Conservation (phyloP, 1,140 invertebrate genomes). For the Danaus plexippus region DNA sequence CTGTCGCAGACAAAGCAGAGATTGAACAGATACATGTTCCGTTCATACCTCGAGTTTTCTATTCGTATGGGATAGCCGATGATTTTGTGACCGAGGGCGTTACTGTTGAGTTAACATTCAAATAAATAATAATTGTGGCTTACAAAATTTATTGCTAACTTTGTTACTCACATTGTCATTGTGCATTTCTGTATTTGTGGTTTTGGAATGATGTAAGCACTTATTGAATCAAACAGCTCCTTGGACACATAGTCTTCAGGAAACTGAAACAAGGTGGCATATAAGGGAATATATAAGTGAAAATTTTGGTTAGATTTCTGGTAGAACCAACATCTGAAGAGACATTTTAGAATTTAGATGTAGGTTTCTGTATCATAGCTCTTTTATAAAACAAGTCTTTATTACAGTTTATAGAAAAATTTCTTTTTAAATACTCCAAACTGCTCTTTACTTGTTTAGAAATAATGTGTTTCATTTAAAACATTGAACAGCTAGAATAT, state of each 20-base stretch:
- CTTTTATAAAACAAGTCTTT: too few species aligned
- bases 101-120: slow-evolving; percentile 67
- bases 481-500: too few species aligned
- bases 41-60: slow-evolving; percentile 89
- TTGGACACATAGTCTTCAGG: slow-evolving; percentile 93
- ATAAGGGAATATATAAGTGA: background rate
- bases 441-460: too few species aligned
- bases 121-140: too few species aligned
- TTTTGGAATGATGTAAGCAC: slow-evolving; percentile 96
- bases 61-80: slow-evolving; percentile 94
- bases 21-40: slow-evolving; percentile 96
- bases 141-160: background rate
- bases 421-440: too few species aligned
- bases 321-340: too few species aligned
- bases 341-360: too few species aligned
- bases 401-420: too few species aligned
- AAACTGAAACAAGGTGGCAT: slow-evolving; percentile 72
- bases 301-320: too few species aligned
- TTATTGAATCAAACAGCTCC: slow-evolving; percentile 93
- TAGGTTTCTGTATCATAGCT: too few species aligned
- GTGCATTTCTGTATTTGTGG: slow-evolving; percentile 89
- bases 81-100: slow-evolving; percentile 88
- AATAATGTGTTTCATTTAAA: too few species aligned
- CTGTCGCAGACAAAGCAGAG: slow-evolving; percentile 95
- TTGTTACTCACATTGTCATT: slow-evolving; percentile 87